phyloP scores from a whole-genome alignment of 2,797 vertebrate species.

The Cygnus olor region DNA sequence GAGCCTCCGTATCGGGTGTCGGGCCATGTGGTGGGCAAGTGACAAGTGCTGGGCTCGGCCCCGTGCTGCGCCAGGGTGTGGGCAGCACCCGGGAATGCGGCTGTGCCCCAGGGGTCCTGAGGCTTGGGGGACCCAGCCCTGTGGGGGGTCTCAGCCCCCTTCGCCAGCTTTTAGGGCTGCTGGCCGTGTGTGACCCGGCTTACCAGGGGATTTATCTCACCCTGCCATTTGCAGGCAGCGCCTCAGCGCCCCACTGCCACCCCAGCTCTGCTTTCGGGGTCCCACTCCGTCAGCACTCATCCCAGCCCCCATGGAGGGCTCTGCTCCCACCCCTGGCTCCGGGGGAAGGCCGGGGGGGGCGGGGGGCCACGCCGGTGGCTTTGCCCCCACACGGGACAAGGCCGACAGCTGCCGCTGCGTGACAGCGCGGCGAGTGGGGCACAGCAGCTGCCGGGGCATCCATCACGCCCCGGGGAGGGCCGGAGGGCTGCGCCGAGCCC shows the following conservation, averaged over 20 bases:
- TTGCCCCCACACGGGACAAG: neutral
- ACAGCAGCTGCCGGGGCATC: conserved; percentile 51
- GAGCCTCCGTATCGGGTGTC: conserved; percentile 4
- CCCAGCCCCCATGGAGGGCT: neutral
- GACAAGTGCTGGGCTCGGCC: conserved; percentile 24
- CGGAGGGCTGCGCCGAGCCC: neutral
- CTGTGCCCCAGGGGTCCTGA: neutral
- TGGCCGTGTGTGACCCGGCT: neutral
- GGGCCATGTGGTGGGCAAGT: conserved; percentile 54
- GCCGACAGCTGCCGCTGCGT: conserved; percentile 16
- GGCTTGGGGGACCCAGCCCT: neutral
- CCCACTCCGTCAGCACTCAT: neutral
- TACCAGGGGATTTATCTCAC: neutral
- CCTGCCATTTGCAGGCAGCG: neutral
- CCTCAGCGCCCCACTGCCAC: neutral
- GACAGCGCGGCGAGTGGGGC: neutral
- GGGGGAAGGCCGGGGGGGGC: neutral
- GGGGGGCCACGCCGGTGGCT: neutral
- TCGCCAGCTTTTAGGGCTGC: neutral
- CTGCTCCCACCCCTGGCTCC: neutral
- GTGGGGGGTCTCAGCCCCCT: too few species aligned
- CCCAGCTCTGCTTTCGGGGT: neutral
- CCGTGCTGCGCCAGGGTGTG: neutral
- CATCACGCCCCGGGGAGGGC: neutral
- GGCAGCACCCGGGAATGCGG: conserved; percentile 19